Evolutionary conservation across 2,888 invertebrate genomes (phyloP), one percentile per base, ranked within the genome.

Genomic region (Pheosia tremula): DNA sequence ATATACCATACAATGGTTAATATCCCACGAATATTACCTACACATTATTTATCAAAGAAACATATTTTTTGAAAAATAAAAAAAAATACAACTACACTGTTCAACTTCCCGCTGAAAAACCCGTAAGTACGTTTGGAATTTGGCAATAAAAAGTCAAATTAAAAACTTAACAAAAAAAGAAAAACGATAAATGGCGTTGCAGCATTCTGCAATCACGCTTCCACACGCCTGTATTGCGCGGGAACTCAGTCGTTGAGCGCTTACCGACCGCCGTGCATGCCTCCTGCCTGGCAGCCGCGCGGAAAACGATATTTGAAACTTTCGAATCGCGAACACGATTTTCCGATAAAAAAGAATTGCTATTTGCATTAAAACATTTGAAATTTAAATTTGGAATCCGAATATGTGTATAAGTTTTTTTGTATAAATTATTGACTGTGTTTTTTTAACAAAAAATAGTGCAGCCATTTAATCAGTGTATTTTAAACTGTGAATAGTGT

Each of bases 211-310:
- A 71, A 71, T 71, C 66, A 63, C 60, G 56, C 56, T 47, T 41
- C 57, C 50, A 57, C 6, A 43, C 24, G 45, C 13, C 50, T 55
- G 36, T 59, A 49, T 41, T 50, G 50, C 45, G 52, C 36, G 41
- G 50, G 4, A 36, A 67, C 52, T 64, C 75, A 75, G 75, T 75
- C 77, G 71, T 63, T 62, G 67, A 52, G 38, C 58, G 71, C 64
- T 43, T 61, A 62, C 64, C 74, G 66, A 64, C 59, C 74, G 55
- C 39, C 54, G 74, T 69, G 67, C 69, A 76, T 69, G 75, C 63
- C 74, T 69, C 69, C 50, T 36, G 41, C 60, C 61, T 52, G 43
- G 11, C 43, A 7, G 43, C 38, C 62, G 64, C 65, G 67, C 56
- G 57, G 50, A 43, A 55, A 39, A 11, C 58, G 50, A 58, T 11